Evolutionary conservation across 2,888 invertebrate species (phyloP), one percentile per base, ranked within the genome.

Genomic region (Lochmaea crataegi): DNA sequence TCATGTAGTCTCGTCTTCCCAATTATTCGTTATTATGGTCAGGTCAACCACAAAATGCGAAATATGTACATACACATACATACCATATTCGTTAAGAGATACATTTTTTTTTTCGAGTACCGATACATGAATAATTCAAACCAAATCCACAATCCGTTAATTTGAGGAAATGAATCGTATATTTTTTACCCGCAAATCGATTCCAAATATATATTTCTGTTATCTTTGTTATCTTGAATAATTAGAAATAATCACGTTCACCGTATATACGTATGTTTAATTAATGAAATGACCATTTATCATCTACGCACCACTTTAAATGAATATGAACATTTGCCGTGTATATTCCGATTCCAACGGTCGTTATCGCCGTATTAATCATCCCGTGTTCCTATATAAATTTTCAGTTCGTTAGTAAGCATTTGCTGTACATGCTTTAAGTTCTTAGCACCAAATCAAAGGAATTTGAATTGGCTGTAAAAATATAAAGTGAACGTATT

Each of bases 401-500:
- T 9, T 38, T 38, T 38, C 9, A 60, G n/a, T 32, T 57, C 57
- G 72, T 72, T 72, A 72, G 65, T 60, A 68, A 68, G 60, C 68
- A 64, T 68, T 72, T 65, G 63, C 58, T 65, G 65, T 60, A 51
- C 68, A 65, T 72, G 68, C 68, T 70, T 70, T 45, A 70, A 74
- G 65, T 71, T 60, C 41, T 68, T 61, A 70, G 65, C 58, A 68
- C 65, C 51, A 65, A 65, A 74, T 71, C 61, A 68, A 57, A 42
- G 68, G 26, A n/a, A n/a, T n/a, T n/a, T n/a, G n/a, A 3, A 3
- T 26, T 26, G 1, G 26, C 3, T 26, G 3, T 26, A 26, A 26
- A 26, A 26, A 26, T 26, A 1, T 26, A 1, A 26, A 26, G 26
- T 26, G 26, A 26, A 26, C 26, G 26, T 26, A 26, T 26, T 26